Base-by-base conservation (phyloP, 2,797 vertebrate genomes). In the Cuculus canorus region DNA sequence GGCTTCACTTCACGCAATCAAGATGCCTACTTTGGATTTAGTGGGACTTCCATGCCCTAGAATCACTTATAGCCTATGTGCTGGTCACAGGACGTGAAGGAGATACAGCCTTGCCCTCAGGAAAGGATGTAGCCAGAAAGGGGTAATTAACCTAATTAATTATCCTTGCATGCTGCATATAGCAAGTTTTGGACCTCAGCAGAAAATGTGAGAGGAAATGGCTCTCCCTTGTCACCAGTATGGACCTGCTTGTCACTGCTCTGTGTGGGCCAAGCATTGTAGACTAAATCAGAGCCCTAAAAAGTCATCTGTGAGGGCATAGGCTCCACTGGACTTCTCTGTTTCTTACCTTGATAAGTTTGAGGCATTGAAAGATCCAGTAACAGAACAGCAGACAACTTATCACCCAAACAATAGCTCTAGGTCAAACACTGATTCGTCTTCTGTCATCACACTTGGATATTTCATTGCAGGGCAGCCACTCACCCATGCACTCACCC, bases 401-500 rank as follows among this genome's bases (percentile, higher is more conserved):
- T n/a, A 43, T 2, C 78, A 28, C 13, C 18, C 33, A 35, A 70
- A 48, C 10, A 80, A 5, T 4, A 83, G 10, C 30, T 66, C 11
- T 16, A 57, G 72, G 4, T 37, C 43, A 73, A 88, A 50, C 48
- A 53, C 7, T 70, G 69, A 13, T 59, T 66, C 17, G 18, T 75
- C 17, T 69, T 64, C 60, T 88, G 19, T 32, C 1, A 0, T 63
- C 64, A 28, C 7, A 1, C 10, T 13, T 24, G 19, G 30, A 17
- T 66, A 41, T 53, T 73, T 92, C 21, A 28, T 13, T 71, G 56
- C 82, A 64, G 56, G 48, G 52, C 48, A 72, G 22, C 39, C 3
- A 1, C 52, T 19, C 5, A 2, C 16, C 33, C 28, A 57, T 48
- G 64, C 3, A 1, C 52, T 19, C 5, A 2, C 16, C 33, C 28